Base-by-base conservation (phyloP, 2,888 invertebrate species). In the Silvanus unidentatus region DNA sequence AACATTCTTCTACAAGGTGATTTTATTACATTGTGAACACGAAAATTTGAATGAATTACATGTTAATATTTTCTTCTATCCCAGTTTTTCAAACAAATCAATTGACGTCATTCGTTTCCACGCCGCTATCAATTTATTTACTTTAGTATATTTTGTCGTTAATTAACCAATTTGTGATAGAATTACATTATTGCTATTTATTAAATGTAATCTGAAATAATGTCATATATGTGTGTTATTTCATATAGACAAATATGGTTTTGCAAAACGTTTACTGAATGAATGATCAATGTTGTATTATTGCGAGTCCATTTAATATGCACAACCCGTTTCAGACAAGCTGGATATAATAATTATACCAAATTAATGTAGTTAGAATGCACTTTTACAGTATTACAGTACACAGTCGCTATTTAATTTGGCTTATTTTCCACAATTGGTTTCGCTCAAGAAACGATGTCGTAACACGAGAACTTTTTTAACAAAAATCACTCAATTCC, bases 261-360 rank as follows among this genome's bases (percentile, higher is more conserved):
- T 39, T 35, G 51, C 35, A 41, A 45, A 50, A 53, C 53, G 55
- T 37, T 46, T 47, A 44, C 42, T 41, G 53, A 51, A 53, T 55
- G 48, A 51, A 51, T 47, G 49, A 55, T 44, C 46, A 43, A 52
- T 49, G 48, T 37, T 22, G 22, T 22, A 22, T 22, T 22, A 22
- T 22, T 22, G 10, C 10, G 5, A 16, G 13, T 32, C 9, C 35
- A 16, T 37, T 58, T 58, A 57, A 58, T 57, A 61, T 59, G 57
- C 57, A 49, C 45, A 44, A 53, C 45, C 38, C 50, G 56, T 51
- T 47, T 37, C 5, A 32, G 32, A 32, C 4, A 22, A 22, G 45
- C 48, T 52, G 48, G 52, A 58, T 54, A 51, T 54, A n/a, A 49
- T 55, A 56, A 60, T 58, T 56, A 52, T 54, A 52, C 32, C 53